These are phyloP conservation scores for Chymomyza fuscimana DNA, from an alignment of 2,888 invertebrate genomes.

Conservation along the genomic window DNA sequence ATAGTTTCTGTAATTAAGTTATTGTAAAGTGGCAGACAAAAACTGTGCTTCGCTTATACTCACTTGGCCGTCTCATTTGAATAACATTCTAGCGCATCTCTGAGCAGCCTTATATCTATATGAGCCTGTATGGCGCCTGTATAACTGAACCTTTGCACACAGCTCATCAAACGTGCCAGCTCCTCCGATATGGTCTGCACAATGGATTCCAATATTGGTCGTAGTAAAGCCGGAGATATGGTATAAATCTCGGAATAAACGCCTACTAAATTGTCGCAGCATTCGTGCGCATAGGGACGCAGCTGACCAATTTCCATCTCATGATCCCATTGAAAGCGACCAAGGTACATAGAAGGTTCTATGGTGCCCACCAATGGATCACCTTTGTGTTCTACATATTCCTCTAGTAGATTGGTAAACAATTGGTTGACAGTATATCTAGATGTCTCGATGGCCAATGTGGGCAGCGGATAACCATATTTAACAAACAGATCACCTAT, in stretches of 20 bases:
- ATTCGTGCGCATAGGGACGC: conserved; percentile 93
- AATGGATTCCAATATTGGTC: conserved; percentile 87
- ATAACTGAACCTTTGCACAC: conserved; percentile 85
- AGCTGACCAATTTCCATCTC: conserved; percentile 88
- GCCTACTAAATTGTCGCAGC: conserved; percentile 88
- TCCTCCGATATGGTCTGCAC: conserved; percentile 96
- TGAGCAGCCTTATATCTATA: conserved; percentile 86
- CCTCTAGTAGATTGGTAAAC: conserved; percentile 84
- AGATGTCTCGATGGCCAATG: conserved; percentile 85
- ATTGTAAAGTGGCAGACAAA: background rate
- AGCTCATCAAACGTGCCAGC: conserved; percentile 91
- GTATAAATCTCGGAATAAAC: conserved; percentile 81
- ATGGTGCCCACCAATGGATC: conserved; percentile 97
- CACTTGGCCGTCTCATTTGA: conserved; percentile 85
- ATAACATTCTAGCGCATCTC: conserved; percentile 84
- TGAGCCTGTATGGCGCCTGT: conserved; percentile 89
- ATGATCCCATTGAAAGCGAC: conserved; percentile 91
- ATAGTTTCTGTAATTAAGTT: conserved; percentile 83
- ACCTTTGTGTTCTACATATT: conserved; percentile 93
- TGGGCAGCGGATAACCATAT: conserved; percentile 87
- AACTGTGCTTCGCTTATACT: conserved; percentile 44
- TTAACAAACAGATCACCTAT: conserved; percentile 84
- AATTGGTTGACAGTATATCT: conserved; percentile 82
- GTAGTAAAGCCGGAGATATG: conserved; percentile 88
- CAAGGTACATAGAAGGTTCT: conserved; percentile 97